phyloP scores from a whole-genome alignment of 2,888 invertebrate genomes.

The Papilio protenor region DNA sequence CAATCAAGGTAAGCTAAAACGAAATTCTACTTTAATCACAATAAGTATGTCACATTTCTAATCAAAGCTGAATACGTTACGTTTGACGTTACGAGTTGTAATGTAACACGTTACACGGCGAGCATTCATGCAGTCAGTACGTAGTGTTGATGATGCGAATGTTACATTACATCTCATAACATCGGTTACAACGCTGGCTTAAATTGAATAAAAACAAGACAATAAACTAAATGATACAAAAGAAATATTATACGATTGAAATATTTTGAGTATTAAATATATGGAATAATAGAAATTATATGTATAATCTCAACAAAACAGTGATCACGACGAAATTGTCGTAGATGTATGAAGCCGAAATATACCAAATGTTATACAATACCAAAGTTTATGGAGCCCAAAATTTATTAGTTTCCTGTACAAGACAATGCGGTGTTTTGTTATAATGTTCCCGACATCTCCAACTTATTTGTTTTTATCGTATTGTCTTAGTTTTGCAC shows the following conservation, averaged over 20 bases:
- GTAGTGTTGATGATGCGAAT: too few species aligned
- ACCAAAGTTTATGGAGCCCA: conserved; percentile 15
- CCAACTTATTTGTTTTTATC: conserved; percentile 3
- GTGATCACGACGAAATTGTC: background rate
- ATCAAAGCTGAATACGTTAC: too few species aligned
- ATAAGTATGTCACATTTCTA: too few species aligned
- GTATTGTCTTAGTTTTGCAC: conserved; percentile 7
- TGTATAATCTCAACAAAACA: background rate
- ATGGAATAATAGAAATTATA: background rate
- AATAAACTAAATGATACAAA: too few species aligned
- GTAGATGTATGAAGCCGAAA: background rate
- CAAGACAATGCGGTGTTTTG: conserved; percentile 16
- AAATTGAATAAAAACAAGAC: too few species aligned
- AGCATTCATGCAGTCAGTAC: too few species aligned
- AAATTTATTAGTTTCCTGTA: conserved; percentile 26
- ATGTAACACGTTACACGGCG: too few species aligned
- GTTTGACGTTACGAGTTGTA: too few species aligned
- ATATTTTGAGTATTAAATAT: too few species aligned
- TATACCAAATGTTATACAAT: conserved; percentile 10
- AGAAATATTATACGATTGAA: too few species aligned
- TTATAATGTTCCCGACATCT: conserved; percentile 5
- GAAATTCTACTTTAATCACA: background rate
- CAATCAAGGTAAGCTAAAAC: conserved; percentile 86
- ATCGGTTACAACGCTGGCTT: too few species aligned
- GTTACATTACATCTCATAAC: too few species aligned